phyloP scores from a whole-genome alignment of 2,888 invertebrate genomes.

The Aphidoletes aphidimyza region DNA sequence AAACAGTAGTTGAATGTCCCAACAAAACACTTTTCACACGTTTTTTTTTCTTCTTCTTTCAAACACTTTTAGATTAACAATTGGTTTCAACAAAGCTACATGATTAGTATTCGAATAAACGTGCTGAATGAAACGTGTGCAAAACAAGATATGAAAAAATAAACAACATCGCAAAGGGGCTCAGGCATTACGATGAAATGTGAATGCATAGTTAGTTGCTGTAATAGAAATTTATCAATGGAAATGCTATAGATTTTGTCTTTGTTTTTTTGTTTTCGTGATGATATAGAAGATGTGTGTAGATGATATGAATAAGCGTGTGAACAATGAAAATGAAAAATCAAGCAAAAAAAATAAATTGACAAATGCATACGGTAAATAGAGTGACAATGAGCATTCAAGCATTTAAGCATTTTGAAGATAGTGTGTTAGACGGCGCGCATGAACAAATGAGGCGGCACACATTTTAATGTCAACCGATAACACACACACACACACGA shows the following conservation, averaged over 20 bases:
- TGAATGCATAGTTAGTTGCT: background rate
- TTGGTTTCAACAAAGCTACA: background rate
- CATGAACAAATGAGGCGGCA: background rate
- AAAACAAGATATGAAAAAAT: slow-evolving; percentile 58
- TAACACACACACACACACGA: slow-evolving; percentile 13
- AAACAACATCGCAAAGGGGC: slow-evolving; percentile 58
- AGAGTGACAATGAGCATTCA: background rate
- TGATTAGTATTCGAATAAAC: background rate
- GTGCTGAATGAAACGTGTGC: background rate
- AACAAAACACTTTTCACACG: no score
- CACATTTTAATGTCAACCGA: no score
- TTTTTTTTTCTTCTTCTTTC: no score
- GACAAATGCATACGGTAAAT: background rate
- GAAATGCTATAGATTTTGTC: background rate
- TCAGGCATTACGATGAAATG: slow-evolving; percentile 61
- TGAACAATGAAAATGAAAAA: background rate
- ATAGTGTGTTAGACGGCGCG: background rate
- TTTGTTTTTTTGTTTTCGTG: no score
- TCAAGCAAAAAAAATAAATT: background rate
- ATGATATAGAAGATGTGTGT: no score
- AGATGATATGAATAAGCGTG: background rate
- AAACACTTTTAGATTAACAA: background rate
- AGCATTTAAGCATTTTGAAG: background rate
- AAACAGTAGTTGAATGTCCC: no score
- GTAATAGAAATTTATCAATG: background rate